Evolutionary conservation across 2,113 vertebrate species (phyloP), one percentile per base, ranked within the genome.

Genomic region (Hydropotes inermis): DNA sequence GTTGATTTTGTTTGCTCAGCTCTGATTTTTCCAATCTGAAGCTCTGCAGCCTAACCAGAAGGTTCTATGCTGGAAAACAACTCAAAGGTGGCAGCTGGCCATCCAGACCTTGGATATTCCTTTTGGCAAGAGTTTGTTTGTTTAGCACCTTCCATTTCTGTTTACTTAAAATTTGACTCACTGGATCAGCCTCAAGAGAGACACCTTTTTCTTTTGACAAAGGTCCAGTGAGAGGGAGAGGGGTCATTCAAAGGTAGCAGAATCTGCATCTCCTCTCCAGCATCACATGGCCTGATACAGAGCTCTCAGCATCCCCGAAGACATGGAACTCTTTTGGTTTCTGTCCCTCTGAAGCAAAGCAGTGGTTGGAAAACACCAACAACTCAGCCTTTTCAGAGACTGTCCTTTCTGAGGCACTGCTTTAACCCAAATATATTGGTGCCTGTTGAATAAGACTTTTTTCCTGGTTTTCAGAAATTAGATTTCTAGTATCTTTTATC

Each of bases 61-160:
- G 87, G 57, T 70, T 97, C 97, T 97, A 30, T 43, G 87, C 91
- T 94, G 97, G 94, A 95, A 97, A 97, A 98, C 97, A 98, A 95
- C 94, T 94, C 91, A 88, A 84, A 97, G 78, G 84, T 98, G 97
- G 98, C 95, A 85, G 83, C 79, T 21, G 79, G 97, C 98, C 95
- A 96, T 95, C 76, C 92, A 92, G 94, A 98, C 97, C 91, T 86
- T 96, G 96, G 95, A 55, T 97, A 95, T 95, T 97, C 96, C 74
- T 1, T 89, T 96, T 98, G 95, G 98, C 97, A 92, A 55, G 54
- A 64, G 58, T 83, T 86, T 97, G 95, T 97, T 98, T 98, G 92
- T 92, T 96, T 97, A 98, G 98, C 96, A 96, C 97, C 98, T 98
- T 98, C 95, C 45, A 96, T 92, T 97, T 98, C 91, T 97, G 93